phyloP scores from a whole-genome alignment of 2,888 invertebrate species.

The Agrochola litura region DNA sequence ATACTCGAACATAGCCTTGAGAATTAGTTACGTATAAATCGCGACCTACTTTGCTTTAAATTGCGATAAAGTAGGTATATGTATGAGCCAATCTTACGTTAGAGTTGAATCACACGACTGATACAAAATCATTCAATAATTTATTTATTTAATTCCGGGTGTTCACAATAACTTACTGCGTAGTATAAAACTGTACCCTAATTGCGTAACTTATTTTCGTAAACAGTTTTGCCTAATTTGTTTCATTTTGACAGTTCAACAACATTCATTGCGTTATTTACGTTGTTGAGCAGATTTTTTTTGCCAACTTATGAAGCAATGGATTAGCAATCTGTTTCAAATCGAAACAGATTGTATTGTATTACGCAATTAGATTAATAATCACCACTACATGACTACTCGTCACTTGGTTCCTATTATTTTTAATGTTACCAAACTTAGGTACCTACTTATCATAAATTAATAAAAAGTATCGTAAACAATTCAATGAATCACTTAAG shows the following conservation, averaged over 20 bases:
- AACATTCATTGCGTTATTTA: too few species aligned
- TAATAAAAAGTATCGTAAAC: background rate
- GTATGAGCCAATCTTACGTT: conserved; percentile 43
- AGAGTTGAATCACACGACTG: conserved; percentile 31
- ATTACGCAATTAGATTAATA: too few species aligned
- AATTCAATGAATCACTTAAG: background rate
- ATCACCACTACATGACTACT: background rate
- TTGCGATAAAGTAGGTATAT: conserved; percentile 24
- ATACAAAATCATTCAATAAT: conserved; percentile 24
- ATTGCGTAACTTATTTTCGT: too few species aligned
- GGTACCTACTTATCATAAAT: background rate
- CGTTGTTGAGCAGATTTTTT: too few species aligned
- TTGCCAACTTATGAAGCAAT: too few species aligned
- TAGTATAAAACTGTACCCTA: conserved; percentile 13
- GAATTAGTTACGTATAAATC: conserved; percentile 43
- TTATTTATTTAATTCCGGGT: conserved; percentile 27
- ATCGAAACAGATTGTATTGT: too few species aligned
- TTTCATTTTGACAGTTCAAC: too few species aligned
- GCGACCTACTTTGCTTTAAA: conserved; percentile 46
- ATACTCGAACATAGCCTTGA: conserved; percentile 36
- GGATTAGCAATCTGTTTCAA: too few species aligned
- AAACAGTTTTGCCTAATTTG: too few species aligned
- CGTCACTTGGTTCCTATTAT: background rate
- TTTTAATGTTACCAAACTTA: background rate
- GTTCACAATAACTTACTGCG: conserved; percentile 7